A percentile compares a stretch with the other conserved stretches of the same genome.
phyloP scores from a whole-genome alignment of 2,888 invertebrate genomes.

The Tachystola acroxantha region DNA sequence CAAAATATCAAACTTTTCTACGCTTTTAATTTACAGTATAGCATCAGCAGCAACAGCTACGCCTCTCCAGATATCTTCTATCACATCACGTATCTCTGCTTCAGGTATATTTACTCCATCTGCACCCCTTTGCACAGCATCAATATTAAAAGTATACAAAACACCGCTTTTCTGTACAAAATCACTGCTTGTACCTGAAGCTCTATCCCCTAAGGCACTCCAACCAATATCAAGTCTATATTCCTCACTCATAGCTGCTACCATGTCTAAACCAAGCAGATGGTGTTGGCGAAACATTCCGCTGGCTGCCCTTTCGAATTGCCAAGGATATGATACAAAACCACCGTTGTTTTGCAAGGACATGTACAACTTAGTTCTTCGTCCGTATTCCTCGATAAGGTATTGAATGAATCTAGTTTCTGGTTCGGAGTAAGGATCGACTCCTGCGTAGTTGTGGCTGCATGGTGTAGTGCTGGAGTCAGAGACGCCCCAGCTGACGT shows the following conservation, averaged over 20 bases:
- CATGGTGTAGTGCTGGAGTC: conserved; percentile 80
- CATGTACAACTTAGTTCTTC: conserved; percentile 79
- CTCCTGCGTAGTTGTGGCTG: conserved; percentile 81
- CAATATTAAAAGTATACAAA: conserved; percentile 47
- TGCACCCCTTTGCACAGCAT: conserved; percentile 35
- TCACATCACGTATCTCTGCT: conserved; percentile 35
- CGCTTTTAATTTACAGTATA: conserved; percentile 17
- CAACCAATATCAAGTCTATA: conserved; percentile 47
- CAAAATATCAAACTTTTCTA: no score
- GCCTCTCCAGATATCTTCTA: conserved; percentile 52
- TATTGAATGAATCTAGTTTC: conserved; percentile 81
- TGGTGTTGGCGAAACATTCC: conserved; percentile 53
- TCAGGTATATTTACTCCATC: conserved; percentile 45
- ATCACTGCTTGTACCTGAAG: conserved; percentile 57
- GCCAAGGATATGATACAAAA: conserved; percentile 83
- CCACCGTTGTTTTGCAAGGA: conserved; percentile 87
- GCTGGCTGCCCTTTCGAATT: conserved; percentile 70
- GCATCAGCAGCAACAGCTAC: conserved; percentile 37
- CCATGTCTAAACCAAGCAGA: conserved; percentile 44
- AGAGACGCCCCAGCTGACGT: conserved; percentile 81
- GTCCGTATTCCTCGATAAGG: conserved; percentile 68
- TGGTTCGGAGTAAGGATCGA: conserved; percentile 83
- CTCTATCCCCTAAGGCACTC: conserved; percentile 40
- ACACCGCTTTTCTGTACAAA: conserved; percentile 39
- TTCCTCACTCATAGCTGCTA: conserved; percentile 29